Percentiles rank a stretch among this genome's conserved stretches.
These are phyloP conservation scores for Chymomyza costata DNA, from an alignment of 1,140 invertebrate species.

Conservation along the genomic window DNA sequence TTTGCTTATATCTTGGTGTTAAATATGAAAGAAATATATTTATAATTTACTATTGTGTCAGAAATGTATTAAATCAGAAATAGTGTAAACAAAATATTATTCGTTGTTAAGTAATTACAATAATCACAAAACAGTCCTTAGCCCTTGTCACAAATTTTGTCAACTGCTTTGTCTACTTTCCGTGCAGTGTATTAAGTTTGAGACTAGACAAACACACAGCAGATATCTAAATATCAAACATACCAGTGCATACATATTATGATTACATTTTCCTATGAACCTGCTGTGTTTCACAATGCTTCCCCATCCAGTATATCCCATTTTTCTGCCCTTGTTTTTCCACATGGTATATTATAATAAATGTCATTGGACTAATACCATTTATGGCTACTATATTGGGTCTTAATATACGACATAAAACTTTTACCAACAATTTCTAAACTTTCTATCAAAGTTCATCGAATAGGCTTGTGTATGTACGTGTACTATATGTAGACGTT, in stretches of 20 bases:
- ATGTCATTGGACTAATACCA: constrained; percentile 52
- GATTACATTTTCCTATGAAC: constrained; percentile 28
- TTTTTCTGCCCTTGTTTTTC: neutral
- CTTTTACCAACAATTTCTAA: constrained; percentile 20
- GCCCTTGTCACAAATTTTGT: too few species aligned
- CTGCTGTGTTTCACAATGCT: constrained; percentile 2
- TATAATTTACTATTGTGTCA: too few species aligned
- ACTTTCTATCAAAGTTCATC: neutral
- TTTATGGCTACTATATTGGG: constrained; percentile 40
- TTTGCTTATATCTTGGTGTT: too few species aligned
- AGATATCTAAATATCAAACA: neutral
- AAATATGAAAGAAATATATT: too few species aligned
- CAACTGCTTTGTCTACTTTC: neutral
- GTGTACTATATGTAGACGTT: too few species aligned
- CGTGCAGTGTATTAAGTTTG: constrained; percentile 3
- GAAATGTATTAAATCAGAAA: neutral
- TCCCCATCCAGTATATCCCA: neutral
- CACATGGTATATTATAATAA: constrained; percentile 61
- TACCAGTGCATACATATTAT: constrained; percentile 30
- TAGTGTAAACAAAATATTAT: neutral
- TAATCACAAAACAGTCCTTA: too few species aligned
- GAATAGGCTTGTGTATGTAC: too few species aligned
- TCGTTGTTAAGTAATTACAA: neutral
- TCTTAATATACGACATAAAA: constrained; percentile 67
- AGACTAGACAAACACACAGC: too few species aligned